These are phyloP conservation scores for Gymnosoma rotundatum DNA, from an alignment of 2,888 invertebrate genomes.

Conservation along the genomic window DNA sequence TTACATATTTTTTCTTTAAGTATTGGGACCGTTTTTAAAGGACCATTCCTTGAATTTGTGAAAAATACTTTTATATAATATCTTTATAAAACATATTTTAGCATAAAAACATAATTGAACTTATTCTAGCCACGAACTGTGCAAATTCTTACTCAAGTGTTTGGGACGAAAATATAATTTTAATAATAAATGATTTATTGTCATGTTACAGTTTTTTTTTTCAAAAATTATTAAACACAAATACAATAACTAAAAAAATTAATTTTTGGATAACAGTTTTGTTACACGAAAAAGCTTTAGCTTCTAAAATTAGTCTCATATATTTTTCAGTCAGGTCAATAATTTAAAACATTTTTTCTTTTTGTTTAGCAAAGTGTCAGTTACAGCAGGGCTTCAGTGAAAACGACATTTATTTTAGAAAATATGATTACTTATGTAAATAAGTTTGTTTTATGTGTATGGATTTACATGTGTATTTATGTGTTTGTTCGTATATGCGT, in stretches of 20 bases:
- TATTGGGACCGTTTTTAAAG: too few species aligned
- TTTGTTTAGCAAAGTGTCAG: too few species aligned
- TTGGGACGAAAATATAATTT: background rate
- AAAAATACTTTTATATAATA: too few species aligned
- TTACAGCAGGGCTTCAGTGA: too few species aligned
- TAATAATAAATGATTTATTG: slow-evolving; percentile 52
- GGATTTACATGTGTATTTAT: too few species aligned
- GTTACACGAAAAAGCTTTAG: slow-evolving; percentile 14
- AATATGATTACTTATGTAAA: too few species aligned
- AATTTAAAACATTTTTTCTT: background rate
- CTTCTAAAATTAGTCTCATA: slow-evolving; percentile 40
- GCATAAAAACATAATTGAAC: background rate
- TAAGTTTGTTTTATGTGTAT: too few species aligned
- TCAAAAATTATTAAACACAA: slow-evolving; percentile 13
- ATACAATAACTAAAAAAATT: slow-evolving; percentile 21
- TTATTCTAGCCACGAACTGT: slow-evolving; percentile 13
- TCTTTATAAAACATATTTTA: too few species aligned
- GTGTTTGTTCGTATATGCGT: too few species aligned
- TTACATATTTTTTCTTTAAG: too few species aligned
- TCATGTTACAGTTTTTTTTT: slow-evolving; percentile 36
- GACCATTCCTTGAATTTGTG: too few species aligned
- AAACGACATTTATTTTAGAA: too few species aligned
- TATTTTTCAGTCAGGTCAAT: slow-evolving; percentile 14
- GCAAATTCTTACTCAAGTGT: background rate
- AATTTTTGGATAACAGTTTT: slow-evolving; percentile 32